Evolutionary conservation across 1,140 invertebrate species (phyloP).

Genomic region (Onthophagus taurus): DNA sequence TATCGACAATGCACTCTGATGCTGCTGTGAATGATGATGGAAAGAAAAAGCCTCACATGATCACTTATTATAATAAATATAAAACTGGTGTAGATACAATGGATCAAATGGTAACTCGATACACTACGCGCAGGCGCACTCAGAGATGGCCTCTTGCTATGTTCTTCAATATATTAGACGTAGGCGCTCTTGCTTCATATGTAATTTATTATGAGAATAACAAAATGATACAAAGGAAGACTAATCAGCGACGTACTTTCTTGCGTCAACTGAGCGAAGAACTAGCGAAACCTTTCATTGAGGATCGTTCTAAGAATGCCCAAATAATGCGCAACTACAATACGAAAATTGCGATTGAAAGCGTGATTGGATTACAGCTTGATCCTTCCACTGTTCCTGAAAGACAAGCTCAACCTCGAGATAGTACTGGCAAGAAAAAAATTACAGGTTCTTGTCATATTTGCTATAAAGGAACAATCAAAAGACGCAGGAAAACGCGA

Average conservation of each 20-base stretch:
- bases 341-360: neutral
- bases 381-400: neutral
- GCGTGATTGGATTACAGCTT: neutral
- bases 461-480: constrained; percentile 10
- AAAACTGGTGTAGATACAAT: constrained; percentile 37
- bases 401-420: neutral
- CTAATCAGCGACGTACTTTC: constrained; percentile 13
- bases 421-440: neutral
- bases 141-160: constrained; percentile 43
- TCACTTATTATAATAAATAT: constrained; percentile 36
- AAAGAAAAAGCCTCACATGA: constrained; percentile 34
- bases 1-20: constrained; percentile 29
- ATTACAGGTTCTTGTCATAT: constrained; percentile 11
- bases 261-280: constrained; percentile 14
- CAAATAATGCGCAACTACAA: neutral
- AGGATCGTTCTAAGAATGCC: neutral
- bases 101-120: constrained; percentile 26
- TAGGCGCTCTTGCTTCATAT: constrained; percentile 20
- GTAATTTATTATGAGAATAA: constrained; percentile 16
- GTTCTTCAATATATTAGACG: constrained; percentile 43
- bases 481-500: constrained; percentile 15
- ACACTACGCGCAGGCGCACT: constrained; percentile 36
- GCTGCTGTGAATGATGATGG: constrained; percentile 14
- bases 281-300: constrained; percentile 14
- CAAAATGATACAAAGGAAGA: constrained; percentile 11